Evolutionary conservation across 1,140 invertebrate genomes (phyloP).

Genomic region (Drosophila equinoxialis): DNA sequence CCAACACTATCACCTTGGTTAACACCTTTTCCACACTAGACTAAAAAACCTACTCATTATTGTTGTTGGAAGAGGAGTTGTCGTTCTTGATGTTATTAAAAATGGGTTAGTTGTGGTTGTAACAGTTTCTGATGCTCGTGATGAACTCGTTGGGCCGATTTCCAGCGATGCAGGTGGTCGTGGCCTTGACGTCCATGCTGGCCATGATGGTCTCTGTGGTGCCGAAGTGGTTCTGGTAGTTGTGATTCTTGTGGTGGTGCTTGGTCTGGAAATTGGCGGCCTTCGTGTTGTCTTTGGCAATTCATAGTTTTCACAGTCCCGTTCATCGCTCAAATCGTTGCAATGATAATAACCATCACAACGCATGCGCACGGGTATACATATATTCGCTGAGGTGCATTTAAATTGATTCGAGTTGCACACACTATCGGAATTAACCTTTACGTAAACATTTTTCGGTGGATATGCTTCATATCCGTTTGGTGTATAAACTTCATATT

Average conservation of each 20-base stretch:
- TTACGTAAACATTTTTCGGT: constrained; percentile 49
- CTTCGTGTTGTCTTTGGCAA: constrained; percentile 18
- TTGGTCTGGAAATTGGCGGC: not conserved
- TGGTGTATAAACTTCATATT: constrained; percentile 56
- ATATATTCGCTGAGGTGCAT: constrained; percentile 84
- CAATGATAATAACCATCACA: constrained; percentile 91
- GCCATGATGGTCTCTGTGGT: constrained; percentile 1
- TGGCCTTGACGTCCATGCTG: not conserved
- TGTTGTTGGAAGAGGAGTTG: constrained; percentile 22
- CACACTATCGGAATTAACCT: constrained; percentile 49
- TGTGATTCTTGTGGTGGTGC: constrained; percentile 14
- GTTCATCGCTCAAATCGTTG: constrained; percentile 90
- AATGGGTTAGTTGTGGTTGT: constrained; percentile 65
- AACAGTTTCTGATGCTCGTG: constrained; percentile 13
- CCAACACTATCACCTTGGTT: constrained; percentile 25
- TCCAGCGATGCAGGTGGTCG: constrained; percentile 16
- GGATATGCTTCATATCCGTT: constrained; percentile 8
- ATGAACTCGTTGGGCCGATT: constrained; percentile 12
- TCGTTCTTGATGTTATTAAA: constrained; percentile 38
- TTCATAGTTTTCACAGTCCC: constrained; percentile 83
- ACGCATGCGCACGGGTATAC: constrained; percentile 87
- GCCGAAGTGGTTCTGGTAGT: constrained; percentile 26
- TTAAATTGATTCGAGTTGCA: constrained; percentile 83
- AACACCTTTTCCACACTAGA: not conserved
- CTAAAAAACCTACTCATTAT: constrained; percentile 58